Evolutionary conservation across 2,888 invertebrate genomes (phyloP), one percentile per base, ranked within the genome.

Genomic region (Leptinotarsa peninsularis): DNA sequence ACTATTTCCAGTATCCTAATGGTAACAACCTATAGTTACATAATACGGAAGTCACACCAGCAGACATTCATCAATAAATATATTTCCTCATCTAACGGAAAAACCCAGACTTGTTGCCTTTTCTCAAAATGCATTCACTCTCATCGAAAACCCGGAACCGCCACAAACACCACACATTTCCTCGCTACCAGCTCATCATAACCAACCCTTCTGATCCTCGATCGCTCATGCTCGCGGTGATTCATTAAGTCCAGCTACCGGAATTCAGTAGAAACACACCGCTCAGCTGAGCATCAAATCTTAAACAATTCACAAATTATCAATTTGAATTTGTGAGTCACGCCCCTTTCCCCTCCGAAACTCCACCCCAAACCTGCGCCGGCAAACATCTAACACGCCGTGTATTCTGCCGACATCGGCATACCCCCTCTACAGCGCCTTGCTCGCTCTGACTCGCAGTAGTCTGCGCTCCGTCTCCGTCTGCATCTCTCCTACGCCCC

Each of bases 301-400:
- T 87, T 87, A 88, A 88, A 88, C 88, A 88, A 88, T 88, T 88
- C 87, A 87, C 87, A 88, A 88, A 88, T 88, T 88, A 88, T 88
- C 88, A 88, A 88, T 88, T 88, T 87, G 84, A 85, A 86, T 85
- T 82, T 80, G 78, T 79, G 81, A 81, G 87, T 81, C 84, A 87
- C 87, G 87, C 88, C 88, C 82, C 83, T 82, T 79, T 81, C 83
- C 83, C 85, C 84, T 83, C 83, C 80, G 82, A 82, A 83, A 85
- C 87, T 85, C 86, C 88, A 81, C 88, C 88, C 85, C 84, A 85
- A 85, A 87, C 88, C 83, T 88, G 88, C 88, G 88, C 86, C 79
- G 76, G 81, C 75, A 74, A 71, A 63, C 66, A 71, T 74, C 78
- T 76, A 81, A 81, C 87, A 86, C 85, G 85, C 84, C 82, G 83